Evolutionary conservation across 2,888 invertebrate genomes (phyloP), one percentile per base, ranked within the genome.

Genomic region (Malthinus seriepunctatus): DNA sequence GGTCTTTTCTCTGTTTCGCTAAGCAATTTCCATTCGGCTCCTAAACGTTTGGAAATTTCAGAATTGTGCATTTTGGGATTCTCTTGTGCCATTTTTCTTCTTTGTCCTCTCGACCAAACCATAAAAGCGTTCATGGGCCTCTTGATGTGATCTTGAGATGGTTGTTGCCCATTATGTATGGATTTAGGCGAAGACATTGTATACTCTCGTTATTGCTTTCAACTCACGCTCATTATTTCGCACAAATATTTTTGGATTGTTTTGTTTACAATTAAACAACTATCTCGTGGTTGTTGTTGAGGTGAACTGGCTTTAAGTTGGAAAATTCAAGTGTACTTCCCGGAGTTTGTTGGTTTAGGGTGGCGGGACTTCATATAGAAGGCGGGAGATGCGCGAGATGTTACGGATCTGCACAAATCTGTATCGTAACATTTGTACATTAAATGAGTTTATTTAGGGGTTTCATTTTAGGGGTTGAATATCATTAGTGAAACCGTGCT

Each of bases 21-120:
- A 55, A 94, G 83, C 69, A 92, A 81, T 76, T 94, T 94, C 94
- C 94, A 94, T 77, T 94, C 93, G 0, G 91, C 91, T 0, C 90
- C 90, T 33, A 95, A 83, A 63, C 93, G 80, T 77, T 94, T 94
- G 55, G 90, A 91, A 67, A 94, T 94, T 79, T 94, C 94, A 0
- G 92, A 93, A 76, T 94, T 94, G 81, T 94, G 94, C 93, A 94
- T 94, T 79, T 94, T 94, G 0, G 94, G 94, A 76, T 94, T 93
- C 71, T 95, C 94, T 75, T 93, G 93, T 0, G 94, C 94, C 90
- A 95, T 95, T 80, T 94, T 94, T 66, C 93, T 81, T 58, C 94
- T 78, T 77, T 94, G 93, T 5, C 92, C 93, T 32, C 94, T 80
- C 1, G 93, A 93, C 94, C 94, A 95, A 64, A 95, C 94, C 90